These are phyloP conservation scores for Octonoba sinensis DNA, from an alignment of 2,888 invertebrate genomes.

Conservation along the genomic window DNA sequence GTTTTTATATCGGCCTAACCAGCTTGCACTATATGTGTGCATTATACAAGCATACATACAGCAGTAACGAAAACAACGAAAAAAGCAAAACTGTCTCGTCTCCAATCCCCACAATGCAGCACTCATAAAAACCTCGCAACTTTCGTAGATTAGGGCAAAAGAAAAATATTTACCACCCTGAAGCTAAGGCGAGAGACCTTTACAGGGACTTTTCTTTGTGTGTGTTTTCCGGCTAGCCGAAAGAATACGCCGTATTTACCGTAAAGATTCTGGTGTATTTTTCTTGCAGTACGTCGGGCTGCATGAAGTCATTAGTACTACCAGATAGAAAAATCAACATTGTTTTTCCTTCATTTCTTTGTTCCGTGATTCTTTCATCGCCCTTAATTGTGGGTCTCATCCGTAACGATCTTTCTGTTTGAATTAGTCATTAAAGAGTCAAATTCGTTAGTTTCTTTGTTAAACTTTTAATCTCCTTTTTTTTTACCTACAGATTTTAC, in stretches of 20 bases:
- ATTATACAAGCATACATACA: too few relatives aligned
- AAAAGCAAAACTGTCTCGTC: too few relatives aligned
- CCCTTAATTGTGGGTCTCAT: slow-evolving; percentile 56
- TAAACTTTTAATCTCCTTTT: background rate
- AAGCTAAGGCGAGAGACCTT: slow-evolving; percentile 26
- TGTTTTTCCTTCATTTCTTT: slow-evolving; percentile 41
- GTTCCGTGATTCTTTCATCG: slow-evolving; percentile 36
- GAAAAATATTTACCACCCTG: slow-evolving; percentile 57
- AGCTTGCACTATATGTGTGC: too few relatives aligned
- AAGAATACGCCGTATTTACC: slow-evolving; percentile 37
- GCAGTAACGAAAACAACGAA: too few relatives aligned
- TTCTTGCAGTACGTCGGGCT: slow-evolving; percentile 22
- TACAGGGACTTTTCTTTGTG: slow-evolving; percentile 3
- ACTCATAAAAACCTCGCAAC: slow-evolving; percentile 33
- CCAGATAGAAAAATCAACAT: slow-evolving; percentile 54
- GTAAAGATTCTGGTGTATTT: slow-evolving; percentile 47
- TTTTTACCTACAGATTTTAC: background rate
- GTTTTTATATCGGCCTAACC: too few relatives aligned
- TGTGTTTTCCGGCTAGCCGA: slow-evolving; percentile 6
- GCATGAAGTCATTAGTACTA: slow-evolving; percentile 59
- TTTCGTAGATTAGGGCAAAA: slow-evolving; percentile 32
- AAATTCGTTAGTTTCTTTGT: slow-evolving; percentile 58
- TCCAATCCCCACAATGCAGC: too few relatives aligned
- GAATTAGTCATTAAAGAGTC: slow-evolving; percentile 55
- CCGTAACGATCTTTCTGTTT: slow-evolving; percentile 45